Evolutionary conservation across 2,888 invertebrate genomes (phyloP).

Genomic region (Tanaodytes sp.): DNA sequence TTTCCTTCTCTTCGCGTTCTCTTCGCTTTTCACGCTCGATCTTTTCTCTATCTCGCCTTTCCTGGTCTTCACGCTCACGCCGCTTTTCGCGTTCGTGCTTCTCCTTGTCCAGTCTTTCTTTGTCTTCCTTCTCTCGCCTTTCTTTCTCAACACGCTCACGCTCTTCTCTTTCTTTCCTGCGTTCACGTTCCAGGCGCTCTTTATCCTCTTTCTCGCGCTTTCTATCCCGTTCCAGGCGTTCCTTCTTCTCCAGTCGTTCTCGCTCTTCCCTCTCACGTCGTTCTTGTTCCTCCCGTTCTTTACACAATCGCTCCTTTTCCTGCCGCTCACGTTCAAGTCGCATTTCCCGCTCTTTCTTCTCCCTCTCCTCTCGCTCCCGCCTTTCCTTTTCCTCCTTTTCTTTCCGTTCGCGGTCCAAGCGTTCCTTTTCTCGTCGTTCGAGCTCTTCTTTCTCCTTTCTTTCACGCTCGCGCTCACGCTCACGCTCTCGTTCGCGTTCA

Average conservation of each 20-base stretch:
- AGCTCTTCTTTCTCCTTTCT: slow-evolving; percentile 61
- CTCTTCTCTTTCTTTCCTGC: slow-evolving; percentile 72
- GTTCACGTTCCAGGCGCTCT: slow-evolving; percentile 71
- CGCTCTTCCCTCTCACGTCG: slow-evolving; percentile 72
- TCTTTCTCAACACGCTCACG: slow-evolving; percentile 65
- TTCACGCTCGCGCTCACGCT: slow-evolving; percentile 54
- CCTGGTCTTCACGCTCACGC: slow-evolving; percentile 71
- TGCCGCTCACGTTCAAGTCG: slow-evolving; percentile 45
- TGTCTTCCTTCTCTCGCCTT: slow-evolving; percentile 70
- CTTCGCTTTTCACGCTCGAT: slow-evolving; percentile 70
- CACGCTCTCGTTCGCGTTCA: no score
- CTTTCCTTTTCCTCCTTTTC: slow-evolving; percentile 56
- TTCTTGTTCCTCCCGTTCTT: slow-evolving; percentile 67
- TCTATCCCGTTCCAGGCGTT: slow-evolving; percentile 67
- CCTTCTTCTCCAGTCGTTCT: slow-evolving; percentile 69
- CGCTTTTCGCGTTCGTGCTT: slow-evolving; percentile 69
- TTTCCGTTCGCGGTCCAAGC: slow-evolving; percentile 63
- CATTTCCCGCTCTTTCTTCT: slow-evolving; percentile 55
- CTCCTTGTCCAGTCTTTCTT: slow-evolving; percentile 70
- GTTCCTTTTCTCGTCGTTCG: slow-evolving; percentile 57
- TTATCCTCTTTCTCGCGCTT: slow-evolving; percentile 63
- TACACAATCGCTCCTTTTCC: slow-evolving; percentile 22
- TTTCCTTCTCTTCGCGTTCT: slow-evolving; percentile 73
- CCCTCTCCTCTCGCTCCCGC: slow-evolving; percentile 62
- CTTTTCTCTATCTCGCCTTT: slow-evolving; percentile 71